Evolutionary conservation across 2,113 vertebrate genomes (phyloP), one percentile per base, ranked within the genome.

Genomic region (Mystacornis crossleyi): DNA sequence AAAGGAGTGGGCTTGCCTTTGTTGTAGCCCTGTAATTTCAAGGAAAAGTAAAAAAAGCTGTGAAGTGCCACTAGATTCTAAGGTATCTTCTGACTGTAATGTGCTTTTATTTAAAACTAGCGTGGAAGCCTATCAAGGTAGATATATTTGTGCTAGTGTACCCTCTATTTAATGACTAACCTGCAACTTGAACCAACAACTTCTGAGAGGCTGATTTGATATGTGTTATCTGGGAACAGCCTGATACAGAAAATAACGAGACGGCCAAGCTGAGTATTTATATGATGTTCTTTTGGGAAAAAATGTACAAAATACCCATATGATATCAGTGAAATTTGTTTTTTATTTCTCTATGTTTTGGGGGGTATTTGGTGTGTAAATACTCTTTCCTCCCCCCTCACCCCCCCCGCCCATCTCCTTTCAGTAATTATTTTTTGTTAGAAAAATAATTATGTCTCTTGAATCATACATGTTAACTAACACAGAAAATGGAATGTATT

Each of bases 381-480:
- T 64, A 14, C 28, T 55, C 4, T 10, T 42, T 15, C 42, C 42
- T 6, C 16, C 42, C 14, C n/a, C n/a, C n/a, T n/a, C 14, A 17
- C 15, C 1, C 2, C 4, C 10, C 1, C 10, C 1, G 3, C 38
- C 38, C 34, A 6, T 55, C n/a, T 55, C 47, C 19, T 7, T 66
- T 66, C 6, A 33, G 7, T 38, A 18, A 8, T 6, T 31, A 58
- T 53, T 51, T 58, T 51, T 64, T 13, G 31, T 38, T 58, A 33
- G 29, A 33, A 77, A 75, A 81, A 17, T 15, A 77, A 28, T 78
- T 16, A 23, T 25, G 3, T 51, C 19, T 78, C 24, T 36, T 69
- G 18, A 64, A 20, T 81, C 21, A 18, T n/a, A n/a, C 8, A 1
- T 69, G 16, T 51, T 54, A 72, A 25, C 9, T 47, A 47, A 50